Evolutionary conservation across 1,140 invertebrate species (phyloP), one percentile per base, ranked within the genome.

Genomic region (Philaenus spumarius): DNA sequence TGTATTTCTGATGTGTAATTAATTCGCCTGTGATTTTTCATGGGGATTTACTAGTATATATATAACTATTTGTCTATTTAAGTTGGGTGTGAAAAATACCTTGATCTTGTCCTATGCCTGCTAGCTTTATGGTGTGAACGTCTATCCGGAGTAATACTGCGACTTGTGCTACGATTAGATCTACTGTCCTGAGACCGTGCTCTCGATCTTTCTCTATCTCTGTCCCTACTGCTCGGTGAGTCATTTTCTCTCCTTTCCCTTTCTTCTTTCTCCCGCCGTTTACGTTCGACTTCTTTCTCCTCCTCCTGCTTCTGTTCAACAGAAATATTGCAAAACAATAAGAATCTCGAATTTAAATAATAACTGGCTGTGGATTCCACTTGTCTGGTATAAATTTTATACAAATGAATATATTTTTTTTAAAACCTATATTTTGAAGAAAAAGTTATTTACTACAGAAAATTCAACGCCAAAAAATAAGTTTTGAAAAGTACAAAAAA

Each of bases 271-370:
- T 69, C 60, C 34, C 71, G 65, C 26, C 68, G 63, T 43, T 72
- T 70, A 22, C 72, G 58, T 52, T 76, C 73, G 2, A 69, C 64
- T 53, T 69, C 67, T 72, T 67, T 67, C 54, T 68, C 67, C 59
- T 68, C 65, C 57, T 84, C 82, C 76, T 83, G 80, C 76, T 83
- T 83, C 80, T 82, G 77, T 64, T 80, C 78, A 76, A 77, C 45
- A 66, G 26, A 50, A 34, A 24, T 50, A 34, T 26, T 14, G 19
- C 40, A 2, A n/a, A 42, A 20, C n/a, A 42, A 42, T 42, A 42
- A 30, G 26, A 30, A 30, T 9, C 26, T 4, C 26, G 26, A 4
- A 9, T 30, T 30, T 30, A 3, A 9, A 3, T 4, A 30, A 30
- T 4, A 30, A 30, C 26, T 30, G 3, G 9, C 26, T 30, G 3